Conservation (phyloP, 2,113 vertebrate genomes). For the Hydropotes inermis region DNA sequence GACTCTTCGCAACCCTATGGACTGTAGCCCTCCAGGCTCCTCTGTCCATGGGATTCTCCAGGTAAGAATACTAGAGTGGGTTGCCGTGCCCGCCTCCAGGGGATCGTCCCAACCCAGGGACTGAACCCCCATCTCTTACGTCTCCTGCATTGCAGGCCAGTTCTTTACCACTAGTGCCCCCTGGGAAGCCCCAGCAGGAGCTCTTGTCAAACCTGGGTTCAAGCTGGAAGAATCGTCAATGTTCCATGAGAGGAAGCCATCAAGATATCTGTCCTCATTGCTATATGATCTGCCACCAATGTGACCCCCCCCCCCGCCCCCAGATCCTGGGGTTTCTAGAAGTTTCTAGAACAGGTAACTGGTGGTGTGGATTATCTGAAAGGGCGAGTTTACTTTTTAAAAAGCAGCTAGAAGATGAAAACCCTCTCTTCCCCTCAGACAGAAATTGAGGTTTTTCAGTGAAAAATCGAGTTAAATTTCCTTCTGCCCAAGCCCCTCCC, state of each 20-base stretch:
- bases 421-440: background rate
- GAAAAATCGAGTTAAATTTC: background rate
- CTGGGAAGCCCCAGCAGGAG: accelerated
- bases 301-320: background rate
- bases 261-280: background rate
- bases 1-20: background rate
- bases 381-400: background rate
- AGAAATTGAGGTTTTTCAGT: background rate
- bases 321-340: background rate
- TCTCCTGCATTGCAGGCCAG: background rate
- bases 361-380: background rate
- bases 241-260: background rate
- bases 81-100: background rate
- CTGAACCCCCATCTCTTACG: background rate
- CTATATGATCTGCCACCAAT: background rate
- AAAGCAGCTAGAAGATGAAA: background rate
- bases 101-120: background rate
- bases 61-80: background rate
- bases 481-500: background rate
- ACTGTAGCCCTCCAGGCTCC: background rate
- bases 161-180: background rate
- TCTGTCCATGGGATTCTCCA: background rate
- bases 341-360: background rate
- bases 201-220: background rate
- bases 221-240: background rate